Base-by-base conservation (phyloP, 2,888 invertebrate genomes). In the Leptinotarsa peninsularis region DNA sequence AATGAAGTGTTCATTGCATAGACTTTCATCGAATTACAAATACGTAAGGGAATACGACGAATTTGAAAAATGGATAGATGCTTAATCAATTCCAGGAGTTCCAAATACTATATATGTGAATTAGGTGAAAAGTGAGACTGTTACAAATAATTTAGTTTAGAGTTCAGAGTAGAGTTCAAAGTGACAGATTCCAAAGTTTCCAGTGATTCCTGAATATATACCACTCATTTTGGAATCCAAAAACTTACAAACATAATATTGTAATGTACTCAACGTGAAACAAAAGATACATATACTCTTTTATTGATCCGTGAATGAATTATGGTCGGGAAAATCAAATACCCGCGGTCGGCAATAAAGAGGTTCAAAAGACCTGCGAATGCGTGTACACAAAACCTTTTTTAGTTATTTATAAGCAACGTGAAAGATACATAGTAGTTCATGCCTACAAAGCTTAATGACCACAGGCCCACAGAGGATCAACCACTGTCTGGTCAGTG, bases 381-480 rank as follows among this genome's bases (percentile, higher is more conserved):
- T 43, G 33, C 63, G 43, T 63, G 63, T 63, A 70, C 72, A 67
- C 17, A 50, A 68, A 75, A 68, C 52, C 50, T 56, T 52, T 43
- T 66, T 72, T 52, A 49, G 66, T 72, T 74, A 72, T 77, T 77
- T 77, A 74, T 77, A 66, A 72, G 63, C 63, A 58, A 58, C 60
- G 63, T 58, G 66, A 74, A 68, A 74, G 76, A 76, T 74, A 74
- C 75, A 66, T 50, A 58, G 63, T 74, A 72, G 76, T 74, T 74
- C 72, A 76, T 72, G 67, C 71, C 66, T 76, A 70, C 74, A 63
- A 73, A 73, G 75, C 73, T 71, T 77, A 77, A 70, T 77, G 75
- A 77, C 77, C 73, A 73, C 74, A 71, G 67, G 67, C 73, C 74
- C 69, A 73, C 75, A 75, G 63, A 73, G 73, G 75, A 73, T 71